phyloP scores from a whole-genome alignment of 2,797 vertebrate genomes.

The Fistularia tabacaria region DNA sequence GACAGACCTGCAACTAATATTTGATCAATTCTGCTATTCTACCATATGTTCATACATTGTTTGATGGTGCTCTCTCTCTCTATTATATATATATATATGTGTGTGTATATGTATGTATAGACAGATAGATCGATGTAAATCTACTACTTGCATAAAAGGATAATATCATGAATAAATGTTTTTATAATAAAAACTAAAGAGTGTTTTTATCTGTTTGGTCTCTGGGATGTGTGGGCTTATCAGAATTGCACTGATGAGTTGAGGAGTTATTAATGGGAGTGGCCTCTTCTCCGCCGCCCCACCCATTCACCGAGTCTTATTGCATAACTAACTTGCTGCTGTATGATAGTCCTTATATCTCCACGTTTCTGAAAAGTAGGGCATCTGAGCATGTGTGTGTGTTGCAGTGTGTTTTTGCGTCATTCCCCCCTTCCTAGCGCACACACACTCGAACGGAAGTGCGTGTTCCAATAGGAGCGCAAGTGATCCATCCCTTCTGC shows the following conservation, averaged over 20 bases:
- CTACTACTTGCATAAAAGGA: too few species aligned
- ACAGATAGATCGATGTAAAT: too few species aligned
- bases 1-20: too few species aligned
- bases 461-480: constrained; percentile 57
- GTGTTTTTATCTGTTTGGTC: too few species aligned
- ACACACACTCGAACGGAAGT: constrained; percentile 48
- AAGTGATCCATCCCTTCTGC: constrained; percentile 62
- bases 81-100: too few species aligned
- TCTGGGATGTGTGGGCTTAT: neutral
- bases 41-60: too few species aligned
- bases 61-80: too few species aligned
- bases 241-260: neutral
- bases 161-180: too few species aligned
- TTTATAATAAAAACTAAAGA: too few species aligned
- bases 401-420: constrained; percentile 25
- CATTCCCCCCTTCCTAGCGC: constrained; percentile 21
- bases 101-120: too few species aligned
- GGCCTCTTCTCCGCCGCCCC: constrained; percentile 14
- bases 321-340: constrained; percentile 33
- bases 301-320: constrained; percentile 32
- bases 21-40: too few species aligned
- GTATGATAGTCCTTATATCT: constrained; percentile 48
- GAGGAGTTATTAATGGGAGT: neutral
- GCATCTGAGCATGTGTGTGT: constrained; percentile 41
- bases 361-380: constrained; percentile 65